These are phyloP conservation scores for Ypsolopha sequella DNA, from an alignment of 2,888 invertebrate species.

Conservation along the genomic window DNA sequence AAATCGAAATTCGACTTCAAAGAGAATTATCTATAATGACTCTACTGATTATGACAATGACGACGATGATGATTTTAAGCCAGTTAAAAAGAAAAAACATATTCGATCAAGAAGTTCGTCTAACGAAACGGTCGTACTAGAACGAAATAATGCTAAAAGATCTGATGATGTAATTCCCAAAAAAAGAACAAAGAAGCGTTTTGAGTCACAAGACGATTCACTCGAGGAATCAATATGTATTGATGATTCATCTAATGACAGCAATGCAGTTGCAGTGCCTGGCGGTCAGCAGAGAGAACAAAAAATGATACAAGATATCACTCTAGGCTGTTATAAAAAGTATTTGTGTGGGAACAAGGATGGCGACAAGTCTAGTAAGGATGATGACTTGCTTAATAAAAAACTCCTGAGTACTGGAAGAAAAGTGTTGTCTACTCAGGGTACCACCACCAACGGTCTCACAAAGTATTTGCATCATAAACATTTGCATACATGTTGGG, in stretches of 20 bases:
- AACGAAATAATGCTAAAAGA: slow-evolving; percentile 17
- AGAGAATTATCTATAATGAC: slow-evolving; percentile 7
- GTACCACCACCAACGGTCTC: slow-evolving; percentile 38
- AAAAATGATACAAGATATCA: slow-evolving; percentile 32
- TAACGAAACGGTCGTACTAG: slow-evolving; percentile 22
- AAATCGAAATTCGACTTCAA: neutral
- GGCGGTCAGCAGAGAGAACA: slow-evolving; percentile 4
- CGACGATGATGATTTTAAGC: slow-evolving; percentile 5
- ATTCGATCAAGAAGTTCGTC: slow-evolving; percentile 26
- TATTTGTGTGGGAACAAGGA: slow-evolving; percentile 5
- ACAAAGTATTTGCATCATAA: slow-evolving; percentile 45
- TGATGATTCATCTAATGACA: slow-evolving; percentile 35
- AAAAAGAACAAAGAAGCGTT: neutral
- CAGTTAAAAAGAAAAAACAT: slow-evolving; percentile 18
- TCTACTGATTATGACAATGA: slow-evolving; percentile 18
- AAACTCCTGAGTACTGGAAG: slow-evolving; percentile 52
- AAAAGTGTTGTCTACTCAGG: slow-evolving; percentile 38
- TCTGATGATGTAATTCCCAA: slow-evolving; percentile 5
- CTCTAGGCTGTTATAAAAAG: slow-evolving; percentile 30
- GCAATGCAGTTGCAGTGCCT: slow-evolving; percentile 12
- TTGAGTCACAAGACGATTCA: too few species aligned
- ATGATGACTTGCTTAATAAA: slow-evolving; percentile 33
- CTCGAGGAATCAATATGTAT: slow-evolving; percentile 32
- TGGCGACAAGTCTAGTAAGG: neutral
- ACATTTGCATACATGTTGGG: slow-evolving; percentile 41